Evolutionary conservation across 2,888 invertebrate genomes (phyloP).

Genomic region (Drosophila merina): DNA sequence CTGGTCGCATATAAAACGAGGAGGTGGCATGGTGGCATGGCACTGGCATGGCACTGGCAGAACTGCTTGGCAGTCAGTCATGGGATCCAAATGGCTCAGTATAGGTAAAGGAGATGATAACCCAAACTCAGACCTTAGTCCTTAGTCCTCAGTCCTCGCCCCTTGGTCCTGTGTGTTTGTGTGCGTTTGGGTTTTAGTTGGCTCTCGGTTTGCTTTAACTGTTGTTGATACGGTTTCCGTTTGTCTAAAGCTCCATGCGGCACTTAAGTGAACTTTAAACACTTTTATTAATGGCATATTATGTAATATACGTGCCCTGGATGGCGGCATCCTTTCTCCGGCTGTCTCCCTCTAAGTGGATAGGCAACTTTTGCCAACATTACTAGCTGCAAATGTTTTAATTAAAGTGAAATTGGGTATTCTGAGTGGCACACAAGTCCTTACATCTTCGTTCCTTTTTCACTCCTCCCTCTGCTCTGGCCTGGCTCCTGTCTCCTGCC

Average conservation of each 20-base stretch:
- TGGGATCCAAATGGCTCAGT: conserved; percentile 38
- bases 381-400: conserved; percentile 80
- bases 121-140: conserved; percentile 3
- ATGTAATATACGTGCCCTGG: conserved; percentile 74
- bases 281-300: conserved; percentile 80
- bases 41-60: conserved; percentile 19
- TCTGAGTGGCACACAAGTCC: conserved; percentile 65
- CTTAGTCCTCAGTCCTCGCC: neutral
- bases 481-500: neutral
- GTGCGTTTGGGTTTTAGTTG: conserved; percentile 54
- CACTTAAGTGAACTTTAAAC: conserved; percentile 80
- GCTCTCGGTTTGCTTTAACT: conserved; percentile 66
- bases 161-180: conserved; percentile 6
- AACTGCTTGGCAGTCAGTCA: conserved; percentile 61
- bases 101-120: conserved; percentile 18
- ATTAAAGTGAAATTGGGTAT: conserved; percentile 81
- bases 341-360: conserved; percentile 23
- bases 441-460: conserved; percentile 25
- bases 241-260: conserved; percentile 78
- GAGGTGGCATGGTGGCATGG: neutral
- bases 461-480: neutral
- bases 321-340: conserved; percentile 7
- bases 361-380: conserved; percentile 67
- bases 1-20: conserved; percentile 70
- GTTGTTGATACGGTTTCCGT: conserved; percentile 79